Percentiles rank a stretch among this genome's conserved stretches.
phyloP scores from a whole-genome alignment of 2,888 invertebrate genomes.

The Erannis defoliaria region DNA sequence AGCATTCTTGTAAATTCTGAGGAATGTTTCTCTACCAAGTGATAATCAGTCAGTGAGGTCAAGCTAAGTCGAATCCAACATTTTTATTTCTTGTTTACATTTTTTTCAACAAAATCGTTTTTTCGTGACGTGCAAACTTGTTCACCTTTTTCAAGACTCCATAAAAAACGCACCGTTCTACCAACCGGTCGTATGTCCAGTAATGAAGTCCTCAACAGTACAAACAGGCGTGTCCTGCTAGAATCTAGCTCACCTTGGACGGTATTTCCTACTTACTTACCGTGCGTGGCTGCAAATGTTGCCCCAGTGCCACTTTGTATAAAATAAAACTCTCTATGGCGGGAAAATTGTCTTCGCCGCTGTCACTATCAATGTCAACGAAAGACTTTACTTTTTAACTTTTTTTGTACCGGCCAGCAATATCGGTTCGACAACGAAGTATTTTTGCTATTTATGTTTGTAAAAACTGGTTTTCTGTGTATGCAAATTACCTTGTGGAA shows the following conservation, averaged over 20 bases:
- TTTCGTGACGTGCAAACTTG: constrained; percentile 29
- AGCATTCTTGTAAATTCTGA: no score
- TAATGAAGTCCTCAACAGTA: constrained; percentile 38
- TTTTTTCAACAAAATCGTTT: constrained; percentile 26
- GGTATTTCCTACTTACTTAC: constrained; percentile 79
- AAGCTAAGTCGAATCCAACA: constrained; percentile 5
- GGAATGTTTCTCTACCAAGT: background rate
- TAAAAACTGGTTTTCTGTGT: constrained; percentile 41
- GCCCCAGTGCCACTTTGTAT: constrained; percentile 40
- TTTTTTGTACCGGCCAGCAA: constrained; percentile 17
- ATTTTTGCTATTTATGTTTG: constrained; percentile 42
- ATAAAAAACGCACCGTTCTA: constrained; percentile 33
- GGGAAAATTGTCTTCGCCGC: constrained; percentile 3
- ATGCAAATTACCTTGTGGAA: constrained; percentile 45
- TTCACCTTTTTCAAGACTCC: constrained; percentile 33
- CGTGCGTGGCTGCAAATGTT: constrained; percentile 42
- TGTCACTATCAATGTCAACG: constrained; percentile 21
- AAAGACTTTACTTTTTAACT: constrained; percentile 9
- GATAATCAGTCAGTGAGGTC: background rate
- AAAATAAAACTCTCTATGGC: constrained; percentile 20
- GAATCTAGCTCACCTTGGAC: constrained; percentile 82
- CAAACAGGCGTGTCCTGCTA: constrained; percentile 59
- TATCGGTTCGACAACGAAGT: constrained; percentile 27
- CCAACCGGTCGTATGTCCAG: constrained; percentile 35
- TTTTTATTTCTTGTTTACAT: constrained; percentile 30